Evolutionary conservation across 2,797 vertebrate species (phyloP).

Genomic region (Natrix natrix): DNA sequence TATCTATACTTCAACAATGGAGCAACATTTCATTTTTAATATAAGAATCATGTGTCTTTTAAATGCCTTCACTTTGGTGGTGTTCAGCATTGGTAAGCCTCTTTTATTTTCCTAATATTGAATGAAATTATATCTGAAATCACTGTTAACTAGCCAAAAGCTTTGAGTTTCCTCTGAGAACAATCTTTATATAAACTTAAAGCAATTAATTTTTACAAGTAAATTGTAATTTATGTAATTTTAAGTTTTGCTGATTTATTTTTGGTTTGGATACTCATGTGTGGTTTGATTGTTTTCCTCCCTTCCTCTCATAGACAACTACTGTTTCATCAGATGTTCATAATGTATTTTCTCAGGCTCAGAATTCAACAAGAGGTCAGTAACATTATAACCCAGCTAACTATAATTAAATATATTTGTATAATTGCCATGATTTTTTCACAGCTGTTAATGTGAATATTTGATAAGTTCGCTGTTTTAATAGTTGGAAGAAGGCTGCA

Average conservation of each 20-base stretch:
- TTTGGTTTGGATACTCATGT: neutral
- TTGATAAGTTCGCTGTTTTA: neutral
- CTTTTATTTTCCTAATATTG: neutral
- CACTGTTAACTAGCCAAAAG: neutral
- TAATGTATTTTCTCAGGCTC: constrained; percentile 54
- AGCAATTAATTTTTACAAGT: neutral
- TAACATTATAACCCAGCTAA: constrained; percentile 1
- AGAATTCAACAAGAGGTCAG: constrained; percentile 68
- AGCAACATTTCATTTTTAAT: neutral
- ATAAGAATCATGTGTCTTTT: neutral
- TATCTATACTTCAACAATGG: neutral
- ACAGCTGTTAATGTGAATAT: neutral
- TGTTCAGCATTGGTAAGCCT: neutral
- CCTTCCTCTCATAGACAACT: constrained; percentile 65
- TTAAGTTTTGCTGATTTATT: neutral
- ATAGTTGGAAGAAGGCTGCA: neutral
- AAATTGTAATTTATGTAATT: neutral
- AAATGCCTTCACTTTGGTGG: neutral
- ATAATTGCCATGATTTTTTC: neutral
- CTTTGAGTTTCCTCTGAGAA: neutral
- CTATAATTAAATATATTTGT: neutral
- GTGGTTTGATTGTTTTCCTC: constrained; percentile 21
- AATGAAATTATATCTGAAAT: neutral
- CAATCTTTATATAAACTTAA: neutral
- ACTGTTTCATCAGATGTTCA: constrained; percentile 60